phyloP scores from a whole-genome alignment of 2,113 vertebrate species.

The Boulengeromyrus knoepffleri region DNA sequence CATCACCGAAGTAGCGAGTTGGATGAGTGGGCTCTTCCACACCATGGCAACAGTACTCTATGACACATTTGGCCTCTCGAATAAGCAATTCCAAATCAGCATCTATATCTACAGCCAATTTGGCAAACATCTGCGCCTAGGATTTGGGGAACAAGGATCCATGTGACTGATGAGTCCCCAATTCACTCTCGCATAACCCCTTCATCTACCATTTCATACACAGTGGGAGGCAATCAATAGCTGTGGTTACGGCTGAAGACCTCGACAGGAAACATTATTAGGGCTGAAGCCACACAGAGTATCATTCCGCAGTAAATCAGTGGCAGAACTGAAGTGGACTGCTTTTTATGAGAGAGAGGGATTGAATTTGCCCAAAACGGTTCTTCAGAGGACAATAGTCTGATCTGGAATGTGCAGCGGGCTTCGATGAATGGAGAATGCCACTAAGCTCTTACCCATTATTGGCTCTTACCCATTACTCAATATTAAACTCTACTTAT shows the following conservation, averaged over 20 bases:
- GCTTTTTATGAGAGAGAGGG: not conserved
- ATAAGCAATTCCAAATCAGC: slow-evolving; percentile 49
- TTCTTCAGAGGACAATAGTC: not conserved
- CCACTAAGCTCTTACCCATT: not conserved
- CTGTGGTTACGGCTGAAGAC: slow-evolving; percentile 7
- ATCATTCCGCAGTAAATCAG: slow-evolving; percentile 16
- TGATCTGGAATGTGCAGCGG: not conserved
- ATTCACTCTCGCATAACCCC: slow-evolving; percentile 45
- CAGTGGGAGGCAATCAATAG: slow-evolving; percentile 14
- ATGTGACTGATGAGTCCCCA: slow-evolving; percentile 39
- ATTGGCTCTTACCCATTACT: not conserved
- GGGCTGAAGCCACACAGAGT: slow-evolving; percentile 6
- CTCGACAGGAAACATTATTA: slow-evolving; percentile 5
- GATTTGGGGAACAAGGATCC: slow-evolving; percentile 47
- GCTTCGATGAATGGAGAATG: not conserved
- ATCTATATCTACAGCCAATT: slow-evolving; percentile 55
- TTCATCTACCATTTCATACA: slow-evolving; percentile 41
- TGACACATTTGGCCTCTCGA: slow-evolving; percentile 47
- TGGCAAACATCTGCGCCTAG: slow-evolving; percentile 42
- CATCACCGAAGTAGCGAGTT: not conserved
- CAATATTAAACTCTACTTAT: not conserved
- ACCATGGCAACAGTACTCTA: slow-evolving; percentile 61
- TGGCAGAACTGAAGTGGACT: not conserved
- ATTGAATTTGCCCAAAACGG: not conserved
- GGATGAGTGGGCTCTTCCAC: slow-evolving; percentile 28